phyloP scores from a whole-genome alignment of 2,888 invertebrate genomes.

The Pseudococcus longispinus region DNA sequence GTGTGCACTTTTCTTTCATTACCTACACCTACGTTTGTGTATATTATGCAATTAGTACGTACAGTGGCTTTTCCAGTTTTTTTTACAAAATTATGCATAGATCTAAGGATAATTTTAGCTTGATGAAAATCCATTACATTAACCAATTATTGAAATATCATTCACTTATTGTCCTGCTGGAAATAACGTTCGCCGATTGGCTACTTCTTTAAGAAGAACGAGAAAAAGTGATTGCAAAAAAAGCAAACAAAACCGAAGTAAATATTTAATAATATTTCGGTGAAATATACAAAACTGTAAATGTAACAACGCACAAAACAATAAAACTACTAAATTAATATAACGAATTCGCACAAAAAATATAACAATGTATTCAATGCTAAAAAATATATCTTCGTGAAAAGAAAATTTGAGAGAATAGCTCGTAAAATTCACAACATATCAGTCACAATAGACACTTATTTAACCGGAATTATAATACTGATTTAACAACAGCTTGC shows the following conservation, averaged over 20 bases:
- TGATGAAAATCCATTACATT: too few relatives aligned
- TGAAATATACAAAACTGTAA: conserved; percentile 37
- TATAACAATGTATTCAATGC: background rate
- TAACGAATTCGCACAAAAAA: conserved; percentile 9
- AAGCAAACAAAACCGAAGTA: background rate
- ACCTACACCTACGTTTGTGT: too few relatives aligned
- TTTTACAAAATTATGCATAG: too few relatives aligned
- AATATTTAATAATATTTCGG: conserved; percentile 15
- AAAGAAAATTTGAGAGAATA: background rate
- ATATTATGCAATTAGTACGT: too few relatives aligned
- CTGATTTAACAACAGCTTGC: background rate
- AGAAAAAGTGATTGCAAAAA: too few relatives aligned
- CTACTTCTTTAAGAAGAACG: too few relatives aligned
- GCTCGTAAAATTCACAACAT: background rate
- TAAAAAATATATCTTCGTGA: conserved; percentile 13
- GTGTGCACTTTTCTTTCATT: too few relatives aligned
- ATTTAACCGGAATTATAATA: background rate
- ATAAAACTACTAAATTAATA: background rate
- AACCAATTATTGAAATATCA: too few relatives aligned
- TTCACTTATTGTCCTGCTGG: too few relatives aligned
- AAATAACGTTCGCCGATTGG: too few relatives aligned
- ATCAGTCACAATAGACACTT: background rate
- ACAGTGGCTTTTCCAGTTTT: too few relatives aligned
- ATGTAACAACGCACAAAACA: conserved; percentile 25
- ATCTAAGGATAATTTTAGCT: too few relatives aligned